Conservation (phyloP, 2,797 vertebrate genomes). For the Pristis pectinata region DNA sequence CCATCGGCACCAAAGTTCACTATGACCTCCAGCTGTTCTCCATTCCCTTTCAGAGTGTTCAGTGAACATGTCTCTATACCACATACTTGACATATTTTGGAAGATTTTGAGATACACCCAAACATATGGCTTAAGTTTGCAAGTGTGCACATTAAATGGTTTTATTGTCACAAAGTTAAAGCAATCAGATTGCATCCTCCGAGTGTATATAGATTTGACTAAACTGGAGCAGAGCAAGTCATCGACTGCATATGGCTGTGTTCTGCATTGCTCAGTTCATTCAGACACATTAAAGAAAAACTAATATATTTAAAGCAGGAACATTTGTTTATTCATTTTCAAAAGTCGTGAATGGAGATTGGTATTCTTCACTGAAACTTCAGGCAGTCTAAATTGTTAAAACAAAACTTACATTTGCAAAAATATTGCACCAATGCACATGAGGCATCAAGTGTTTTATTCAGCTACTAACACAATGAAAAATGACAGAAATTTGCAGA, state of each 20-base stretch:
- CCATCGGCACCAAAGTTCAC: too few species aligned
- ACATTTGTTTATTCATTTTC: background rate
- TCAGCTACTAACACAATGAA: background rate
- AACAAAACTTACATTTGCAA: background rate
- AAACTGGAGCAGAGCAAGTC: background rate
- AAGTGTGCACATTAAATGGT: background rate
- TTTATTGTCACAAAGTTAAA: background rate
- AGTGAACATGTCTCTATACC: too few species aligned
- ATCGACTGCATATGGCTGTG: background rate
- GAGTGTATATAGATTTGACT: background rate
- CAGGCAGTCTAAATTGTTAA: background rate
- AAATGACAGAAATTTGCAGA: background rate
- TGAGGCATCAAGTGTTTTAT: background rate
- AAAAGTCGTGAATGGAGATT: background rate
- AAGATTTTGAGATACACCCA: conserved; percentile 1
- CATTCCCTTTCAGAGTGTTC: too few species aligned
- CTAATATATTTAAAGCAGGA: background rate
- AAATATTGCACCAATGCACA: background rate
- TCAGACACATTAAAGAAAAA: conserved; percentile 2
- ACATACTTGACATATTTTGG: background rate
- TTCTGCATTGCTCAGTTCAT: background rate
- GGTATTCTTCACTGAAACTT: background rate
- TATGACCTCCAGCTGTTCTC: too few species aligned
- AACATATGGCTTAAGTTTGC: background rate
- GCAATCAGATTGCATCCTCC: background rate